Evolutionary conservation across 2,888 invertebrate species (phyloP).

Genomic region (Polydrusus tereticollis): DNA sequence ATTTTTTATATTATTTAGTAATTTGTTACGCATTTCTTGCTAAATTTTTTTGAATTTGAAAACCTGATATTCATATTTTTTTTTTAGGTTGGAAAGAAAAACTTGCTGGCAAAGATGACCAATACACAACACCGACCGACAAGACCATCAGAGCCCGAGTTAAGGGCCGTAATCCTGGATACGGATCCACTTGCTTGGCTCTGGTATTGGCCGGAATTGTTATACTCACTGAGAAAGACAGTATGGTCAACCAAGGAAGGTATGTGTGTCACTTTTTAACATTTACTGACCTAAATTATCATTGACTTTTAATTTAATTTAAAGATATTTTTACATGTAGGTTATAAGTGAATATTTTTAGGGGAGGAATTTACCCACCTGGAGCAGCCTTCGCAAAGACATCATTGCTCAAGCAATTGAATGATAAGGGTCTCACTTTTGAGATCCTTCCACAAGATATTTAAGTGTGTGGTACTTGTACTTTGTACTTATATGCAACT

Average conservation of each 20-base stretch:
- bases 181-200: conserved; percentile 84
- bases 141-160: conserved; percentile 78
- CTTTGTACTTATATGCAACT: not conserved
- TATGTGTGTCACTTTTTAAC: conserved; percentile 60
- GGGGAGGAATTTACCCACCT: conserved; percentile 78
- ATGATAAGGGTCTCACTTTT: conserved; percentile 80
- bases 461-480: not conserved
- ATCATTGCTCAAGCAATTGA: conserved; percentile 79
- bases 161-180: conserved; percentile 80
- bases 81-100: conserved; percentile 77
- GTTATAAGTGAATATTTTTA: conserved; percentile 24
- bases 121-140: conserved; percentile 69
- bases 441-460: conserved; percentile 67
- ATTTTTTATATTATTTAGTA: too few species aligned
- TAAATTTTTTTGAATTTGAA: too few species aligned
- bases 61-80: not conserved
- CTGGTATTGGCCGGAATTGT: conserved; percentile 81
- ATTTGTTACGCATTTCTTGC: not conserved
- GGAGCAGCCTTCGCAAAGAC: conserved; percentile 89
- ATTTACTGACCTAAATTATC: not conserved
- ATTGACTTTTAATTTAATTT: not conserved
- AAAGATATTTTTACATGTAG: not conserved
- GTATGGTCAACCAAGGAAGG: conserved; percentile 73
- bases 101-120: conserved; percentile 70
- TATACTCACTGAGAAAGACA: conserved; percentile 80